phyloP scores from a whole-genome alignment of 2,797 vertebrate genomes.

The Scyliorhinus canicula region DNA sequence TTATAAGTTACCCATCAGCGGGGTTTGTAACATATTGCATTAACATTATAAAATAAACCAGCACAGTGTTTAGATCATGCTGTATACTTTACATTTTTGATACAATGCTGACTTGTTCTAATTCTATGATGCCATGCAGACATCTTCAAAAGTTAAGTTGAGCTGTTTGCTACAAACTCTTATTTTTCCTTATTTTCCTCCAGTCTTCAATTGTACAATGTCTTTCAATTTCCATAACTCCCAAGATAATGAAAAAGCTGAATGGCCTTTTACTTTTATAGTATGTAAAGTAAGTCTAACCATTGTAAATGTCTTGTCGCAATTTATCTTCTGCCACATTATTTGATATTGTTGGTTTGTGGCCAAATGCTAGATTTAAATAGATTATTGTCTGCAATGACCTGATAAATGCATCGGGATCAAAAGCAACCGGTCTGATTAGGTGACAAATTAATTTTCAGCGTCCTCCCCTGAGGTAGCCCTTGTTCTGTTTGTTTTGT shows the following conservation, averaged over 20 bases:
- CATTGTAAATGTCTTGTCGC: not conserved
- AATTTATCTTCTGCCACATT: not conserved
- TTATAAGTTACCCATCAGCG: no score
- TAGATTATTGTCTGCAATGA: not conserved
- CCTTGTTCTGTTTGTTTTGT: not conserved
- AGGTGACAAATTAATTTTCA: not conserved
- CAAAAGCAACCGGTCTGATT: not conserved
- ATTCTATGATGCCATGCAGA: not conserved
- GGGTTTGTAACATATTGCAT: not conserved
- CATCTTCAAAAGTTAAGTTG: not conserved
- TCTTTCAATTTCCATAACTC: not conserved
- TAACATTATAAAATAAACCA: not conserved
- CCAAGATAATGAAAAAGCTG: not conserved
- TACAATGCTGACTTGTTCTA: not conserved
- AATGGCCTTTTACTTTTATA: not conserved
- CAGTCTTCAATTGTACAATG: not conserved
- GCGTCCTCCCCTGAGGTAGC: not conserved
- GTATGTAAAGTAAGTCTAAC: not conserved
- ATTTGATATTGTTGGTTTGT: not conserved
- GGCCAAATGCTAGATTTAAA: not conserved
- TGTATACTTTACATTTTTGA: not conserved
- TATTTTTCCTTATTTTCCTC: not conserved
- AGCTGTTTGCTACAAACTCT: not conserved
- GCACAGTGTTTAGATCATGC: not conserved
- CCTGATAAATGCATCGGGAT: no score